Evolutionary conservation across 2,113 vertebrate genomes (phyloP).

Genomic region (Myanophis thanlyinensis): DNA sequence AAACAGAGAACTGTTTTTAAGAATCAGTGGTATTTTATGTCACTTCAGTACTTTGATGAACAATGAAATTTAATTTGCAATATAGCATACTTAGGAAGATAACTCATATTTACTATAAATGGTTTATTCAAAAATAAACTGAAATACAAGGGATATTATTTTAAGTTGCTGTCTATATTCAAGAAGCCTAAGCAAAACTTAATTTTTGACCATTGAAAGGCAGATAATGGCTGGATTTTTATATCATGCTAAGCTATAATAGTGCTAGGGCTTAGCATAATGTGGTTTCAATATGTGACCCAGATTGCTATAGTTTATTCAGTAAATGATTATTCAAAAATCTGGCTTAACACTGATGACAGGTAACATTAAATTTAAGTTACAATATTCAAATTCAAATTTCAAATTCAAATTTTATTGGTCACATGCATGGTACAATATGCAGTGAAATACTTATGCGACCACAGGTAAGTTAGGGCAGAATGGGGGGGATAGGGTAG

Average conservation of each 20-base stretch:
- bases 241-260: background rate
- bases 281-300: background rate
- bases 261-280: background rate
- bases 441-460: too few species aligned
- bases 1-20: background rate
- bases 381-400: background rate
- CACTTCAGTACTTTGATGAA: background rate
- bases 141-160: background rate
- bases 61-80: background rate
- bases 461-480: too few species aligned
- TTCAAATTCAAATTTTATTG: too few species aligned
- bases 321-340: background rate
- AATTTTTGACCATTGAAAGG: background rate
- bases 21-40: background rate
- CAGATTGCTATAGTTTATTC: background rate
- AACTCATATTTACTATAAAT: background rate
- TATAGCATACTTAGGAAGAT: background rate
- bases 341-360: background rate
- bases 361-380: background rate
- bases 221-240: background rate
- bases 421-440: too few species aligned
- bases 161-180: background rate
- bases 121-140: background rate
- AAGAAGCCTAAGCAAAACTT: background rate
- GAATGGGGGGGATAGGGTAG: too few species aligned